A percentile compares a stretch with the other conserved stretches of the same genome.
Conservation (phyloP, 1,140 invertebrate species). For the Tetragnatha versicolor region DNA sequence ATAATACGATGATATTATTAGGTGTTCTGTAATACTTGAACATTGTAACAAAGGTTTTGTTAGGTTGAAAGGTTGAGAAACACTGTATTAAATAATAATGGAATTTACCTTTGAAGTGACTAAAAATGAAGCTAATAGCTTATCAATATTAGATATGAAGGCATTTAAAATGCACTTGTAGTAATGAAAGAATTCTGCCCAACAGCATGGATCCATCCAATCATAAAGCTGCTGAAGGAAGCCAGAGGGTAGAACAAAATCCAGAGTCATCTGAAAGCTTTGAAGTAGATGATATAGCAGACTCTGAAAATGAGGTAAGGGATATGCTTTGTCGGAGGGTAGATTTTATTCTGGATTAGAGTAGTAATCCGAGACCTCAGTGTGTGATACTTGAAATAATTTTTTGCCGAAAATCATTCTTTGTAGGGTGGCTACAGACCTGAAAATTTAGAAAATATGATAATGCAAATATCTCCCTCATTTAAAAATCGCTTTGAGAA, state of each 20-base stretch:
- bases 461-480: not conserved
- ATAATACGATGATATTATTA: no score
- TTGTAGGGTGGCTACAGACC: not conserved
- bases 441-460: not conserved
- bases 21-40: no score
- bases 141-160: no score
- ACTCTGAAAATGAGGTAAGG: constrained; percentile 64
- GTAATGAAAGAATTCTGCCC: no score
- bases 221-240: constrained; percentile 73
- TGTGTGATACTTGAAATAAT: not conserved
- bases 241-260: constrained; percentile 73
- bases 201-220: constrained; percentile 74
- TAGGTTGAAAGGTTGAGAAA: no score
- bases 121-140: no score
- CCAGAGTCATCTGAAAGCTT: constrained; percentile 69
- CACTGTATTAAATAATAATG: no score
- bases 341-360: not conserved
- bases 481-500: not conserved
- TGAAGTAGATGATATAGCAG: constrained; percentile 68
- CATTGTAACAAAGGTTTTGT: no score
- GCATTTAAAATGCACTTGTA: no score
- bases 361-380: not conserved
- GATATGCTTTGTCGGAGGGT: not conserved
- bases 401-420: not conserved
- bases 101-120: no score